Conservation (phyloP, 2,888 invertebrate species). For the Troilus luridus region DNA sequence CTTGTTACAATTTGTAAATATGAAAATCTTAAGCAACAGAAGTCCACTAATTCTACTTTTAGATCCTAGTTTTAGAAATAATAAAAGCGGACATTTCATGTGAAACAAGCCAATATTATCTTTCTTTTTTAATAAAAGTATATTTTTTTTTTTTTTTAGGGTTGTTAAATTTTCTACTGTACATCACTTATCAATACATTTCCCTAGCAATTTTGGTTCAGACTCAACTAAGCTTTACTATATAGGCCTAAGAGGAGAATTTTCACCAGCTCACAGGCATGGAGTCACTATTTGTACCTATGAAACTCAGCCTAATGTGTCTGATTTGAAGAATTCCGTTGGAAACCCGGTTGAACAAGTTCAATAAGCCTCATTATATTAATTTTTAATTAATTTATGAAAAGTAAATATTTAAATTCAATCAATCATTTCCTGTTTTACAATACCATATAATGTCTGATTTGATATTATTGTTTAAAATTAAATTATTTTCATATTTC, state of each 20-base stretch:
- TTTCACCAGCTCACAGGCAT: slow-evolving; percentile 84
- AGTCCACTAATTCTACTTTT: too few species aligned
- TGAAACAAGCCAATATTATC: too few species aligned
- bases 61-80: too few species aligned
- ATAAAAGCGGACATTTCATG: too few species aligned
- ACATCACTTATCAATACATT: slow-evolving; percentile 89
- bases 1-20: too few species aligned
- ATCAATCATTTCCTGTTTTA: background rate
- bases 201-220: slow-evolving; percentile 89
- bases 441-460: slow-evolving; percentile 7
- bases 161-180: slow-evolving; percentile 93
- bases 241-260: slow-evolving; percentile 96
- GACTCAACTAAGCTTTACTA: slow-evolving; percentile 91
- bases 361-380: slow-evolving; percentile 33
- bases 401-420: background rate
- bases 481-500: background rate
- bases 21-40: too few species aligned
- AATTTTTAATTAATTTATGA: background rate
- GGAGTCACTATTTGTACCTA: slow-evolving; percentile 94
- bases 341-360: slow-evolving; percentile 72
- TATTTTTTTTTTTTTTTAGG: slow-evolving; percentile 73
- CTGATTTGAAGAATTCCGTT: slow-evolving; percentile 85
- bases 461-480: slow-evolving; percentile 1
- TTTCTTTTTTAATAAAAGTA: background rate
- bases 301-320: slow-evolving; percentile 86